These are phyloP conservation scores for Drosophila orena DNA, from an alignment of 1,140 invertebrate genomes.

Conservation along the genomic window DNA sequence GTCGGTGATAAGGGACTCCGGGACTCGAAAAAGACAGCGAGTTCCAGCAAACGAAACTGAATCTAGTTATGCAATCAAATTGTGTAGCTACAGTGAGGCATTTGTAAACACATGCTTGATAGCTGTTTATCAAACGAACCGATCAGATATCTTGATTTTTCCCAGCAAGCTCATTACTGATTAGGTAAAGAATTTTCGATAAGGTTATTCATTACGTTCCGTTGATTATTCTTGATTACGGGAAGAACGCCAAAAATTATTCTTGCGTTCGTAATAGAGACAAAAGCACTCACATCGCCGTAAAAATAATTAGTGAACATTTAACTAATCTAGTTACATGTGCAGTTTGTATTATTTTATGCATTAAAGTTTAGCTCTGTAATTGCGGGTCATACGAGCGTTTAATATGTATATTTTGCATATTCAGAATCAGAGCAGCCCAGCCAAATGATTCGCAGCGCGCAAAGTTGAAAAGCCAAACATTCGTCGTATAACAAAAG, in stretches of 20 bases:
- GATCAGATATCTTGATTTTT: too few species aligned
- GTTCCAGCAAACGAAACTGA: slow-evolving; percentile 29
- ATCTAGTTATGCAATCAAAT: slow-evolving; percentile 27
- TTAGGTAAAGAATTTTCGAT: too few species aligned
- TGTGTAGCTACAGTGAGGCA: slow-evolving; percentile 37
- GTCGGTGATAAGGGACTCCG: slow-evolving; percentile 49
- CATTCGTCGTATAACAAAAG: slow-evolving; percentile 25
- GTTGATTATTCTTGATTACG: too few species aligned
- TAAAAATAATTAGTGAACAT: slow-evolving; percentile 11
- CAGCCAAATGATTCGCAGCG: slow-evolving; percentile 9
- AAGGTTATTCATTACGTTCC: too few species aligned
- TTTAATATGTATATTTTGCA: slow-evolving; percentile 10
- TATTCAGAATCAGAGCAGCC: slow-evolving; percentile 2
- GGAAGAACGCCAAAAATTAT: too few species aligned
- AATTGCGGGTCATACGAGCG: slow-evolving; percentile 37
- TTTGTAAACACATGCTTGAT: too few species aligned
- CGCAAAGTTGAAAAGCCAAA: slow-evolving; percentile 33
- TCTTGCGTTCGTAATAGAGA: background rate
- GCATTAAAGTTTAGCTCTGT: slow-evolving; percentile 36
- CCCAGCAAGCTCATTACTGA: too few species aligned
- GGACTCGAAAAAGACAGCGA: background rate
- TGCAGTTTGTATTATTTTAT: slow-evolving; percentile 22
- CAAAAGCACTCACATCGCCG: background rate
- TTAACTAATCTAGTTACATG: slow-evolving; percentile 33
- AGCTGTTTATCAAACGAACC: background rate